Percentiles rank a stretch among this genome's conserved stretches.
These are phyloP conservation scores for Yasuhikotakia modesta DNA, from an alignment of 2,797 vertebrate species.

Conservation along the genomic window DNA sequence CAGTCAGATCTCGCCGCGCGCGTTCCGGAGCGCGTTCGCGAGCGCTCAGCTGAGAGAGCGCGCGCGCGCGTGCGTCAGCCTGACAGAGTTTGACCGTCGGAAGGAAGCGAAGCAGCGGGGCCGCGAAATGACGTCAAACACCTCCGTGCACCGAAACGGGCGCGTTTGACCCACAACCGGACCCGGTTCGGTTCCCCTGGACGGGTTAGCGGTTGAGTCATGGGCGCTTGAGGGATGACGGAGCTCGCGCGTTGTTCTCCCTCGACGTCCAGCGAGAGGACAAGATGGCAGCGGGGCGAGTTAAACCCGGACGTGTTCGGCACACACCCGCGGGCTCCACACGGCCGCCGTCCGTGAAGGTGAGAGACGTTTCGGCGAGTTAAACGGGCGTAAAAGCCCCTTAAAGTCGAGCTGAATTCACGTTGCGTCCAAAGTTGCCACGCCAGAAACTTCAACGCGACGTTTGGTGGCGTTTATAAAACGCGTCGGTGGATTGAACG, in stretches of 20 bases:
- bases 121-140: slow-evolving; percentile 48
- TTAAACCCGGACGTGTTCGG: slow-evolving; percentile 65
- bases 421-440: slow-evolving; percentile 38
- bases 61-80: slow-evolving; percentile 24
- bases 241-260: slow-evolving; percentile 58
- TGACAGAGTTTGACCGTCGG: slow-evolving; percentile 32
- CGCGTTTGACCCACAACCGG: slow-evolving; percentile 29
- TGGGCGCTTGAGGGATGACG: slow-evolving; percentile 59
- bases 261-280: slow-evolving; percentile 72
- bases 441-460: slow-evolving; percentile 10
- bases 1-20: no score
- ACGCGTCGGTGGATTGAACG: neutral
- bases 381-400: neutral
- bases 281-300: slow-evolving; percentile 83
- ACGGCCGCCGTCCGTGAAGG: slow-evolving; percentile 65
- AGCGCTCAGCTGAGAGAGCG: slow-evolving; percentile 46
- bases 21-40: slow-evolving; percentile 28
- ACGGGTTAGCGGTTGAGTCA: slow-evolving; percentile 55
- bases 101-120: slow-evolving; percentile 28
- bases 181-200: slow-evolving; percentile 11
- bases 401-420: no score
- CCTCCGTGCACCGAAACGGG: slow-evolving; percentile 30
- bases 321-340: slow-evolving; percentile 53
- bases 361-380: slow-evolving; percentile 29
- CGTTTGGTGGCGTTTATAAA: neutral